phyloP scores from a whole-genome alignment of 2,113 vertebrate species.

The Balaeniceps rex region DNA sequence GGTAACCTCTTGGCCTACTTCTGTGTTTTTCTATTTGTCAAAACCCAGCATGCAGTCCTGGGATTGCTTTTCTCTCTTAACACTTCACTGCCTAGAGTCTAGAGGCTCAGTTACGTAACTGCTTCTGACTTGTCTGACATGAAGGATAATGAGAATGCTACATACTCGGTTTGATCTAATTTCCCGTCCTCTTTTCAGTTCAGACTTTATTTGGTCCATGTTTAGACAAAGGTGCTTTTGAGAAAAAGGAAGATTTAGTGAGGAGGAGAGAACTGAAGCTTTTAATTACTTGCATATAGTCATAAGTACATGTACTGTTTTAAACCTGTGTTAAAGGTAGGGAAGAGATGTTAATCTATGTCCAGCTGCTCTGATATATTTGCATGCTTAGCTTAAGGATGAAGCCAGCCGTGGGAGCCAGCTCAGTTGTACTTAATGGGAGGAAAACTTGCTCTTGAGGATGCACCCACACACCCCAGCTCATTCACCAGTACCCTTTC shows the following conservation, averaged over 20 bases:
- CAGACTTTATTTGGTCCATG: constrained; percentile 1
- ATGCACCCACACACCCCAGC: not conserved
- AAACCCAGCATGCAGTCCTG: constrained; percentile 29
- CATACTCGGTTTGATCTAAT: constrained; percentile 47
- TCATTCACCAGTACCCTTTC: not conserved
- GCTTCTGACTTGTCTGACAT: constrained; percentile 54
- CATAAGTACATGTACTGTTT: not conserved
- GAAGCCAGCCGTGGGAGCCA: not conserved
- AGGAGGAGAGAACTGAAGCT: not conserved
- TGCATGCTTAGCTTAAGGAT: not conserved
- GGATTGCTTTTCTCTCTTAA: constrained; percentile 51
- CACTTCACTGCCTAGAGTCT: constrained; percentile 54
- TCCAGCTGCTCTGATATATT: not conserved
- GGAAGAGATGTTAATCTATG: not conserved
- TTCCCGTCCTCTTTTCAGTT: constrained; percentile 53
- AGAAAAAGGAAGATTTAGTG: not conserved
- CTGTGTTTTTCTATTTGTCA: constrained; percentile 49
- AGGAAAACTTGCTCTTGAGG: not conserved
- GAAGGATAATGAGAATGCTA: constrained; percentile 40
- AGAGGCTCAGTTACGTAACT: constrained; percentile 52
- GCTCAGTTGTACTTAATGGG: not conserved
- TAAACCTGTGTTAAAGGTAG: not conserved
- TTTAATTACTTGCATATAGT: not conserved
- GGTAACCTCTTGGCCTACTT: constrained; percentile 27
- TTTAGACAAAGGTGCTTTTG: constrained; percentile 4